Conservation (phyloP, 2,888 invertebrate species). For the Globia sparganii region DNA sequence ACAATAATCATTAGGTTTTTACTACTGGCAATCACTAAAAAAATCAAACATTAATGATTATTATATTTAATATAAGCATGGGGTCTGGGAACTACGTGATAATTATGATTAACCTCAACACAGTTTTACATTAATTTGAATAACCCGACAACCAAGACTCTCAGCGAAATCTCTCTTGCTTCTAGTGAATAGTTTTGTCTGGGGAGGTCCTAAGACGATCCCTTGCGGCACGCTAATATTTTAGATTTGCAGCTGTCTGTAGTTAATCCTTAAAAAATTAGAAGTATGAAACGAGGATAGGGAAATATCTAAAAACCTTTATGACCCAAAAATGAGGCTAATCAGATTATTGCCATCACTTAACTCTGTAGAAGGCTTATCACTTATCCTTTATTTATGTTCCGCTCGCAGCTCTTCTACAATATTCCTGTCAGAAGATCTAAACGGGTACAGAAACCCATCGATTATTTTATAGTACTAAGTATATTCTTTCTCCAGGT, state of each 20-base stretch:
- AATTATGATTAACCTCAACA: background rate
- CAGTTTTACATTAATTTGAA: background rate
- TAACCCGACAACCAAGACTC: background rate
- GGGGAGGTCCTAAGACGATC: background rate
- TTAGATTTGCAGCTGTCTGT: background rate
- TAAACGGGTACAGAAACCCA: background rate
- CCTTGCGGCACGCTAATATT: background rate
- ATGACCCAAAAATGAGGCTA: background rate
- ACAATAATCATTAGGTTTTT: background rate
- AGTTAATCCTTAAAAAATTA: background rate
- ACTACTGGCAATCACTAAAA: background rate
- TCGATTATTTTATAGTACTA: background rate
- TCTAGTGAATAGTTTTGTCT: background rate
- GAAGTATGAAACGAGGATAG: background rate
- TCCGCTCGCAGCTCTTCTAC: background rate
- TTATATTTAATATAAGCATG: background rate
- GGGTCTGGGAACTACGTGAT: background rate
- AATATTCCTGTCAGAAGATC: background rate
- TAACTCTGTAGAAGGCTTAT: background rate
- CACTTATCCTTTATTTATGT: no score
- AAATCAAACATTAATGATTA: background rate
- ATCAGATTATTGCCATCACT: background rate
- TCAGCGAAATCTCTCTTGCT: background rate
- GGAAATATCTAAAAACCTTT: background rate
- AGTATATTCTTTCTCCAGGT: slow-evolving; percentile 74